Base-by-base conservation (phyloP, 1,140 invertebrate genomes). In the Megalonaias nervosa region DNA sequence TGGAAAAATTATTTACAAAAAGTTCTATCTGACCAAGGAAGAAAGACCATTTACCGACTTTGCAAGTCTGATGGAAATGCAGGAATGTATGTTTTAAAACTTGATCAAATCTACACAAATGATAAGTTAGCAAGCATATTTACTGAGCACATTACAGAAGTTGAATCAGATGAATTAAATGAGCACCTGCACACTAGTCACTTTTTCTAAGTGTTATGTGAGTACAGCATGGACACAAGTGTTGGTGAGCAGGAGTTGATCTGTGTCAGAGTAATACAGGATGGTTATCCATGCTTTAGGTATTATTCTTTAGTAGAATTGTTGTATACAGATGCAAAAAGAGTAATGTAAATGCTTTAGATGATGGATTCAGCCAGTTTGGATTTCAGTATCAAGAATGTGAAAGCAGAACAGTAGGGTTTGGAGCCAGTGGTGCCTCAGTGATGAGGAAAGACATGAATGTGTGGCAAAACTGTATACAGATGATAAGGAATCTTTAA, bases 141-240 rank as follows among this genome's bases (percentile, higher is more conserved):
- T 64, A 71, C 71, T 38, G 19, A 17, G 2, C 61, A 76, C 23
- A 82, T 80, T 26, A 74, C 62, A 59, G 77, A 57, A 21, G 62
- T 69, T 0, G 73, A 81, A 59, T 73, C 70, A 69, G 73, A 81
- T 71, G 58, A 71, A 17, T 14, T 75, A 55, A 81, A 71, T n/a
- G 19, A 23, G 1, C n/a, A 57, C 17, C 19, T 81, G 23, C 55
- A 75, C 1, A 23, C 56, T 16, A 55, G 76, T 26, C 48, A 75
- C 56, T 75, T 71, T 48, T 77, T 81, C 21, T 75, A 69, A 57
- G 48, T 81, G 17, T 81, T 76, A 59, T 73, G 76, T 74, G 80
- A 81, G 73, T 76, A 74, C 5, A 73, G 73, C 6, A 73, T 60
- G 31, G 74, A 68, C 73, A 21, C 71, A 79, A 31, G 5, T 31